Conservation (phyloP, 2,113 vertebrate species). For the Eidolon helvum region DNA sequence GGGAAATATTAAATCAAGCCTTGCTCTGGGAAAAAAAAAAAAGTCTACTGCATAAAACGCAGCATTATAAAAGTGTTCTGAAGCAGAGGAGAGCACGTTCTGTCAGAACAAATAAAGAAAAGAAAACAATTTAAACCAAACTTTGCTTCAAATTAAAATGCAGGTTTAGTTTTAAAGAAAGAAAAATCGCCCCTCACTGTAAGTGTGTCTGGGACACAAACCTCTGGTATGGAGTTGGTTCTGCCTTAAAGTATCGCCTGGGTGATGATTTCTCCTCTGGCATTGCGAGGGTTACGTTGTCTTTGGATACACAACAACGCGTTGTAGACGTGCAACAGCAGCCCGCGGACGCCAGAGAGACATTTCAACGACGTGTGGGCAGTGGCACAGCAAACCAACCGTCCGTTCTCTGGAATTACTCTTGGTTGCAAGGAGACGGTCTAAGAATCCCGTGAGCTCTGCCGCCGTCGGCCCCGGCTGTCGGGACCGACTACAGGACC, state of each 20-base stretch:
- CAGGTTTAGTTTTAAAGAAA: slow-evolving; percentile 81
- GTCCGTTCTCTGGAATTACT: not conserved
- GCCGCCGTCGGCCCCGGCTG: not conserved
- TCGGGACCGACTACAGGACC: not conserved
- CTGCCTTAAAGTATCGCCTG: slow-evolving; percentile 73
- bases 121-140: slow-evolving; percentile 74
- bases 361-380: slow-evolving; percentile 61
- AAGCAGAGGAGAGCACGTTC: not conserved
- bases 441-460: not conserved
- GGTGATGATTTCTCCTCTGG: slow-evolving; percentile 78
- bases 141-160: slow-evolving; percentile 78
- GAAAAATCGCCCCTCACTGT: slow-evolving; percentile 68
- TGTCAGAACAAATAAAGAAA: slow-evolving; percentile 70
- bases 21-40: slow-evolving; percentile 60
- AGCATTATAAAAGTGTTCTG: not conserved
- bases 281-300: slow-evolving; percentile 79
- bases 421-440: not conserved
- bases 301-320: slow-evolving; percentile 78
- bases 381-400: not conserved
- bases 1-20: slow-evolving; percentile 74
- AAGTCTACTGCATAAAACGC: slow-evolving; percentile 45
- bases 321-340: slow-evolving; percentile 58
- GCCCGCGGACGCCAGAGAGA: slow-evolving; percentile 12
- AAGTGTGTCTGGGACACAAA: slow-evolving; percentile 75
- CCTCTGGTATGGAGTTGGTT: slow-evolving; percentile 75